Evolutionary conservation across 1,140 invertebrate genomes (phyloP).

Genomic region (Chionoecetes opilio): DNA sequence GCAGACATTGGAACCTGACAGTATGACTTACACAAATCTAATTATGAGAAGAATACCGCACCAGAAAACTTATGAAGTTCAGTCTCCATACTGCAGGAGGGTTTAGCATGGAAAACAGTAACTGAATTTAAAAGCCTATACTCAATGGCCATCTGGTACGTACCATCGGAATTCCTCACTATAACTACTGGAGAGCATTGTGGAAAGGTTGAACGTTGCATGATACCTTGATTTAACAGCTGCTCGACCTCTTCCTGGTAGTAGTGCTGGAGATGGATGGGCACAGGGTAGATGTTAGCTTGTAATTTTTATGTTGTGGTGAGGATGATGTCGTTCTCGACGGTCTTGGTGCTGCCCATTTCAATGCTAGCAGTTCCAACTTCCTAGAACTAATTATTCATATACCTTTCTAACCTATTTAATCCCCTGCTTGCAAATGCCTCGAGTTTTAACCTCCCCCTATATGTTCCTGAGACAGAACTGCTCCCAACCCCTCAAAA

Average conservation of each 20-base stretch:
- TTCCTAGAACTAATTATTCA: too few relatives aligned
- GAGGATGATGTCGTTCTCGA: background rate
- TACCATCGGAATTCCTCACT: slow-evolving; percentile 41
- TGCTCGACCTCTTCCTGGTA: slow-evolving; percentile 27
- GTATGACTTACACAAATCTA: slow-evolving; percentile 57
- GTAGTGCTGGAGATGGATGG: background rate
- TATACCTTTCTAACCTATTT: too few relatives aligned
- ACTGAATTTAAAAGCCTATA: slow-evolving; percentile 52
- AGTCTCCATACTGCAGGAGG: slow-evolving; percentile 3
- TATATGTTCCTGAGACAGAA: too few relatives aligned
- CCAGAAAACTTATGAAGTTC: slow-evolving; percentile 62
- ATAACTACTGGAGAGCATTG: too few relatives aligned
- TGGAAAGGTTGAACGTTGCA: too few relatives aligned
- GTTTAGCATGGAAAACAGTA: slow-evolving; percentile 53
- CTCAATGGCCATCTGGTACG: slow-evolving; percentile 53
- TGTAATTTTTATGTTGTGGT: background rate
- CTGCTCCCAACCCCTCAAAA: too few relatives aligned
- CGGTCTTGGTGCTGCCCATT: too few relatives aligned
- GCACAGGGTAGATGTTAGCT: slow-evolving; percentile 36
- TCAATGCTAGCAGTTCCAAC: too few relatives aligned
- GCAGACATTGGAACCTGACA: background rate
- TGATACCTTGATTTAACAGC: too few relatives aligned
- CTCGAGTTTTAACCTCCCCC: too few relatives aligned
- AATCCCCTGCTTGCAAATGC: too few relatives aligned
- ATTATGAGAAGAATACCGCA: slow-evolving; percentile 48